Conservation (phyloP, 2,113 vertebrate species). For the Ciconia stormi region DNA sequence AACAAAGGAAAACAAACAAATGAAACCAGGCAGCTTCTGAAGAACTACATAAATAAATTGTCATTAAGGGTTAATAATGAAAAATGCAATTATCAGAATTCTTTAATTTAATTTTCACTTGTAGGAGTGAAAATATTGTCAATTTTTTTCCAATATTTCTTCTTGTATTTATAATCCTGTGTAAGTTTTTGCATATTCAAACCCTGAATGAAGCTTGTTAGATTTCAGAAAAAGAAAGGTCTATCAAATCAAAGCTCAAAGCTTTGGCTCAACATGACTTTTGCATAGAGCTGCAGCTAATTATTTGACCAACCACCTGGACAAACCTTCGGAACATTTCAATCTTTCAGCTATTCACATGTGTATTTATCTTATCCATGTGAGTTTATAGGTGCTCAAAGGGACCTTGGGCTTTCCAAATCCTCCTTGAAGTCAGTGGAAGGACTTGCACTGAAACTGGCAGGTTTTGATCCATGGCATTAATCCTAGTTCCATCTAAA, state of each 20-base stretch:
- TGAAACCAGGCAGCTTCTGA: conserved; percentile 35
- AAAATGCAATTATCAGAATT: not conserved
- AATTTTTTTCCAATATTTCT: not conserved
- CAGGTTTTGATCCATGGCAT: not conserved
- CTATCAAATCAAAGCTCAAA: conserved; percentile 48
- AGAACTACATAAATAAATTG: conserved; percentile 17
- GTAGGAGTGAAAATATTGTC: not conserved
- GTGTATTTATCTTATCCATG: not conserved
- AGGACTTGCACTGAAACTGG: not conserved
- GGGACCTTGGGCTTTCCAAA: not conserved
- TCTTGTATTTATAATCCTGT: not conserved
- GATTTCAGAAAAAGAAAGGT: conserved; percentile 47
- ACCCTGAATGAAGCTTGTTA: conserved; percentile 45
- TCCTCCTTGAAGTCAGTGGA: not conserved
- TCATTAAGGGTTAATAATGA: not conserved
- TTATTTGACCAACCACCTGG: conserved; percentile 12
- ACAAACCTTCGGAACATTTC: not conserved
- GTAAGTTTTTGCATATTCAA: conserved; percentile 64
- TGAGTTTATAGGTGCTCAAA: not conserved
- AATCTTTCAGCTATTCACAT: not conserved
- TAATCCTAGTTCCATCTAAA: not conserved
- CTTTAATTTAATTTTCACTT: conserved; percentile 10
- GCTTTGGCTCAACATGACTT: conserved; percentile 44
- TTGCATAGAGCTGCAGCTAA: conserved; percentile 38
- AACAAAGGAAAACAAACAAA: not conserved